Percentiles rank a stretch among this genome's conserved stretches.
Evolutionary conservation across 2,113 vertebrate species (phyloP).

Genomic region (Anser brachyrhynchus): DNA sequence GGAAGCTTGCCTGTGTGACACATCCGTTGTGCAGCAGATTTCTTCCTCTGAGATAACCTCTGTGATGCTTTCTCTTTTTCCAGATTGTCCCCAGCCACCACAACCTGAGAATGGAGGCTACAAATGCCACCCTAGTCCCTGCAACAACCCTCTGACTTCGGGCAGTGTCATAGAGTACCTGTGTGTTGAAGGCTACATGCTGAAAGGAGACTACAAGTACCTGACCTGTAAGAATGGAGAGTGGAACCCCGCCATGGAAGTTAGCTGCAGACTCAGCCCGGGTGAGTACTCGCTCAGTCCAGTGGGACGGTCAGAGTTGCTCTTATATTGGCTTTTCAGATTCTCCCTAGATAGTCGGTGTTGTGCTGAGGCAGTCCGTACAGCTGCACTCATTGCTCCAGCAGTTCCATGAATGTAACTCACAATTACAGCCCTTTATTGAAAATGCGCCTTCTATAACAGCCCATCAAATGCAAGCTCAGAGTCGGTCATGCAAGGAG

Average conservation of each 20-base stretch:
- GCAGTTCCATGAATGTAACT: background rate
- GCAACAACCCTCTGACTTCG: conserved; percentile 84
- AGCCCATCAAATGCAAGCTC: background rate
- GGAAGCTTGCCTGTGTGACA: background rate
- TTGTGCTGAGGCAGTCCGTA: background rate
- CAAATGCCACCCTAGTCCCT: conserved; percentile 92
- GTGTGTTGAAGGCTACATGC: conserved; percentile 92
- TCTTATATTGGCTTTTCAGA: background rate
- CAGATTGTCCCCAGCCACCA: conserved; percentile 91
- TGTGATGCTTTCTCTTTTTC: background rate
- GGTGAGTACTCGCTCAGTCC: conserved; percentile 75
- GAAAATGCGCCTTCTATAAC: background rate
- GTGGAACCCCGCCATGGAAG: conserved; percentile 94
- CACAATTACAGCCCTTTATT: background rate
- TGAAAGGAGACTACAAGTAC: conserved; percentile 97
- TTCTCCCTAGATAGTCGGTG: background rate
- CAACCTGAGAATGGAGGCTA: conserved; percentile 96
- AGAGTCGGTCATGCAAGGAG: background rate
- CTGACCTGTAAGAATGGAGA: conserved; percentile 95
- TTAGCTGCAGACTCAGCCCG: conserved; percentile 91
- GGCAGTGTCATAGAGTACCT: conserved; percentile 97
- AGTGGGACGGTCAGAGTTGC: background rate
- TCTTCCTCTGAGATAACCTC: background rate
- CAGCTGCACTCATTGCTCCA: background rate
- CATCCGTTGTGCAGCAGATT: background rate